Percentiles rank a stretch among this genome's conserved stretches.
phyloP scores from a whole-genome alignment of 2,888 invertebrate species.

The Machimus rusticus region DNA sequence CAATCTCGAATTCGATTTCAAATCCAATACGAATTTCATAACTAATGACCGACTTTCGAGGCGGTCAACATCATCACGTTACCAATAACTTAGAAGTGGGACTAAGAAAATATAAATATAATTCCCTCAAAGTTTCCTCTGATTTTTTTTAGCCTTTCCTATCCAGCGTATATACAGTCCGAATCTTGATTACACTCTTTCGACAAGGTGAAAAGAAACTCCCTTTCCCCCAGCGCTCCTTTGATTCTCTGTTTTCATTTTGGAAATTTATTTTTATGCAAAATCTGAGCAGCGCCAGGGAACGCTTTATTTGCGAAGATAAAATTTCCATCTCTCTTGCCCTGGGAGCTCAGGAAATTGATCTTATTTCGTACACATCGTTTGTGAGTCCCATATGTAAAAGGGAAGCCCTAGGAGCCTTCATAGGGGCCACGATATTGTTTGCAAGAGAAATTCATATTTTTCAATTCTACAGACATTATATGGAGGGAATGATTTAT shows the following conservation, averaged over 20 bases:
- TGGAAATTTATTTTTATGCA: constrained; percentile 25
- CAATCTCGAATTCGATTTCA: background rate
- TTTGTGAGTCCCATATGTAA: constrained; percentile 4
- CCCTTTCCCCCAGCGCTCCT: background rate
- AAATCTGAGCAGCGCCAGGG: constrained; percentile 28
- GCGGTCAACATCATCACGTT: background rate
- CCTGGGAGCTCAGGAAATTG: constrained; percentile 34
- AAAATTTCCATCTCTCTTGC: constrained; percentile 27
- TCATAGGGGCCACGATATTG: constrained; percentile 11
- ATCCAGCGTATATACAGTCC: background rate
- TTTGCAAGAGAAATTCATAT: constrained; percentile 25
- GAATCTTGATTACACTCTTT: background rate
- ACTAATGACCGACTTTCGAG: background rate
- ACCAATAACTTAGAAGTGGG: background rate
- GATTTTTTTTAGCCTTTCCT: background rate
- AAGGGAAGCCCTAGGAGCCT: background rate
- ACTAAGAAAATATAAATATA: background rate
- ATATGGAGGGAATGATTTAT: constrained; percentile 31
- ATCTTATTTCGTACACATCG: constrained; percentile 37
- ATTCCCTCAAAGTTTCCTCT: background rate
- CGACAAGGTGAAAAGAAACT: background rate
- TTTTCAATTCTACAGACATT: constrained; percentile 17
- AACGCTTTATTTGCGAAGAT: constrained; percentile 6
- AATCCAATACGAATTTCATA: background rate
- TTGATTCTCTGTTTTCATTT: constrained; percentile 7